Evolutionary conservation across 2,888 invertebrate genomes (phyloP).

Genomic region (Mythimna pallens): DNA sequence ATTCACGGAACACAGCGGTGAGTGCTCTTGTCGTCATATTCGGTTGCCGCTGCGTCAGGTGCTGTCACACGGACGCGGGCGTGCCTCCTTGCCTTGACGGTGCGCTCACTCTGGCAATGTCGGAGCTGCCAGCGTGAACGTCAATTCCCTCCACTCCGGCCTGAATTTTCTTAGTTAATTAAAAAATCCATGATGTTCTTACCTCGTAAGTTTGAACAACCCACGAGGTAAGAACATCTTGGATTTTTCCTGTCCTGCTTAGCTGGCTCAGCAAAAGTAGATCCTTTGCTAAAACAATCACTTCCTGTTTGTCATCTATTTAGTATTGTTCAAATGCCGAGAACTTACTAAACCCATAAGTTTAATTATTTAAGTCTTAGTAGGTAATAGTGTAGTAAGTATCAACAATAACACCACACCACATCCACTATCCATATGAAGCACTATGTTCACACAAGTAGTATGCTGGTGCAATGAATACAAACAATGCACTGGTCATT

Average conservation of each 20-base stretch:
- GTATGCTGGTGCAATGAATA: background rate
- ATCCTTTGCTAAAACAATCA: background rate
- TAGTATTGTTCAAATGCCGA: background rate
- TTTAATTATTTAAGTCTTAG: background rate
- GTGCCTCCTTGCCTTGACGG: too few species aligned
- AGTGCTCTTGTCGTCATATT: constrained; percentile 78
- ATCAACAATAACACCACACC: background rate
- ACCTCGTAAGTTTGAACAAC: background rate
- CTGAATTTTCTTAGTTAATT: background rate
- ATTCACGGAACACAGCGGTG: constrained; percentile 98
- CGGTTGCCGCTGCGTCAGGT: background rate
- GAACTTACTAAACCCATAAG: background rate
- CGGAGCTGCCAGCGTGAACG: background rate
- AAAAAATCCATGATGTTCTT: background rate
- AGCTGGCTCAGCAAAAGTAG: background rate
- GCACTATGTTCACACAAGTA: background rate
- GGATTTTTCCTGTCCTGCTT: too few species aligned
- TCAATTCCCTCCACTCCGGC: background rate
- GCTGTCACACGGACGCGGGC: background rate
- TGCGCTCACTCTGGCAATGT: background rate
- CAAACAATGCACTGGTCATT: background rate
- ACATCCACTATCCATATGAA: background rate
- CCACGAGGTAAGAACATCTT: too few species aligned
- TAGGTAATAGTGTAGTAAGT: too few species aligned
- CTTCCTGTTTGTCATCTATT: background rate